Percentiles rank a stretch among this genome's conserved stretches.
These are phyloP conservation scores for Rhamnusium bicolor DNA, from an alignment of 2,888 invertebrate genomes.

Conservation along the genomic window DNA sequence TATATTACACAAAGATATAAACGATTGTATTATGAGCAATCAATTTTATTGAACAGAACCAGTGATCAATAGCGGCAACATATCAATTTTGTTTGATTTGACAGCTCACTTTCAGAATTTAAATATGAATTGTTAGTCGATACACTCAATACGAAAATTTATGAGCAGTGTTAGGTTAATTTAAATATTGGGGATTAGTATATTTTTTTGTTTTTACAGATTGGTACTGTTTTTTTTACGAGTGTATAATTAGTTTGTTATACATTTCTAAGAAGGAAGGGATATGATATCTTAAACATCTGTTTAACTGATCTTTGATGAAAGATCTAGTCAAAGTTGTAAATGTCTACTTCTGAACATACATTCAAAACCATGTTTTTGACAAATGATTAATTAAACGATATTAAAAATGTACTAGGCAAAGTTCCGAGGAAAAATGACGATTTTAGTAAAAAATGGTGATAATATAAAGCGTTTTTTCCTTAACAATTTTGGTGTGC, in stretches of 20 bases:
- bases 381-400: too few relatives aligned
- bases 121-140: conserved; percentile 29
- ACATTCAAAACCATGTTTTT: too few relatives aligned
- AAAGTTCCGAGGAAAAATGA: too few relatives aligned
- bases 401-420: too few relatives aligned
- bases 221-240: background rate
- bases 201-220: conserved; percentile 13
- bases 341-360: too few relatives aligned
- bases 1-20: conserved; percentile 31
- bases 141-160: background rate
- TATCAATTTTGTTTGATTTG: conserved; percentile 59
- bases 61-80: conserved; percentile 56
- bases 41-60: conserved; percentile 53
- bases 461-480: too few relatives aligned
- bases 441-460: too few relatives aligned
- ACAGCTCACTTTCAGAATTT: conserved; percentile 53
- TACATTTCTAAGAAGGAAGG: too few relatives aligned
- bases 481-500: too few relatives aligned
- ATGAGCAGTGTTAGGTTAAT: conserved; percentile 16
- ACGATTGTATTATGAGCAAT: conserved; percentile 46
- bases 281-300: too few relatives aligned
- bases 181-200: conserved; percentile 14
- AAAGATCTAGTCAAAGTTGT: too few relatives aligned
- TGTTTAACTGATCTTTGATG: too few relatives aligned
- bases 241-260: background rate